Evolutionary conservation across 2,113 vertebrate genomes (phyloP), one percentile per base, ranked within the genome.

Genomic region (Litocranius walleri): DNA sequence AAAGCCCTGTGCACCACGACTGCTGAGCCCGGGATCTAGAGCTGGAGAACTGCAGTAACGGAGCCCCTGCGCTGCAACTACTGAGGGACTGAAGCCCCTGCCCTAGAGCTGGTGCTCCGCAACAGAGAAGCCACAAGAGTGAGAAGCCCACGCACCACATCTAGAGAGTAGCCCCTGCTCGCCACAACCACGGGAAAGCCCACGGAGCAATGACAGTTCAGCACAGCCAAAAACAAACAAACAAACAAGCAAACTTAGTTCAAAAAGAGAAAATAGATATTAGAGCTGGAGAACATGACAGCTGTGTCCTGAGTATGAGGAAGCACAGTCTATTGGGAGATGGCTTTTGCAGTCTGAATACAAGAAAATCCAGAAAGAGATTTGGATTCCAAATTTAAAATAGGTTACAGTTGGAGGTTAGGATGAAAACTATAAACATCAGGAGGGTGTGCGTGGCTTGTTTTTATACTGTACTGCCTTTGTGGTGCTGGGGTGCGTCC

Each of bases 61-160:
- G 40, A 27, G 15, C 12, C 19, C 36, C 13, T 7, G 23, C 14
- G 23, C 71, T 13, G 23, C 40, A 27, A 2, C 12, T 25, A 7
- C 23, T 43, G 71, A 27, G 40, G 40, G 40, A 3, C 40, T 27
- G 40, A 27, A 77, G 40, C 23, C 67, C 10, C 5, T 6, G 19
- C 2, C 19, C 36, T 1, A 12, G 67, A 40, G 36, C 21, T 23
- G 0, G 12, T 7, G 71, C 23, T 27, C 71, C 2, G 25, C 40
- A 3, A 7, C 36, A 7, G 71, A 4, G 71, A 27, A 43, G 71
- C 40, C 40, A 7, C 12, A 12, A 14, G 12, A 27, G 13, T 7
- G 12, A 43, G 71, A 77, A 77, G 12, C 12, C 12, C 0, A 3
- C 12, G 3, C 23, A 7, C 40, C 71, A 7, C 21, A 77, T 4